Evolutionary conservation across 2,888 invertebrate species (phyloP).

Genomic region (Acleris emargana): DNA sequence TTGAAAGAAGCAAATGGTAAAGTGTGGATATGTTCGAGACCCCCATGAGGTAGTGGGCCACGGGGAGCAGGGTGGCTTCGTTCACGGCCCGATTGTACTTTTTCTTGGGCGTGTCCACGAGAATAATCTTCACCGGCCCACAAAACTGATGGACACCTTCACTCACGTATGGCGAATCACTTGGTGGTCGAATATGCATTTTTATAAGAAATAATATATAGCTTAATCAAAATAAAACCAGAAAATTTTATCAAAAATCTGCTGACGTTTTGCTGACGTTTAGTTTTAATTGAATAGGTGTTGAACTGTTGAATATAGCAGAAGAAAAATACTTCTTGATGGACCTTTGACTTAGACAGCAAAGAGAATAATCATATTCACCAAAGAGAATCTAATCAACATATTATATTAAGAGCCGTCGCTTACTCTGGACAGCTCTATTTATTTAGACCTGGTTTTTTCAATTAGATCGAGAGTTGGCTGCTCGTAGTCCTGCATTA

Average conservation of each 20-base stretch:
- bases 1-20: slow-evolving; percentile 49
- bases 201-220: too few relatives aligned
- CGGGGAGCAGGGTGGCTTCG: slow-evolving; percentile 48
- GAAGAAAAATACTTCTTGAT: too few relatives aligned
- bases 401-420: neutral
- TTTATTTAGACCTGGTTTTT: too few relatives aligned
- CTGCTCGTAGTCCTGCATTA: too few relatives aligned
- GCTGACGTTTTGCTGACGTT: too few relatives aligned
- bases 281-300: too few relatives aligned
- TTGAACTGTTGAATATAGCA: too few relatives aligned
- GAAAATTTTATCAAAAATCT: too few relatives aligned
- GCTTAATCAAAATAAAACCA: too few relatives aligned
- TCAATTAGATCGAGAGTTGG: too few relatives aligned
- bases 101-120: slow-evolving; percentile 53
- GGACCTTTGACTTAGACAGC: neutral
- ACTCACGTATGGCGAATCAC: fast-evolving
- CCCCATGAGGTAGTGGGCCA: slow-evolving; percentile 56
- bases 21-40: slow-evolving; percentile 47
- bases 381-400: neutral
- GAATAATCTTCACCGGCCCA: slow-evolving; percentile 64
- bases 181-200: too few relatives aligned
- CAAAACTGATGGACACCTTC: slow-evolving; percentile 51
- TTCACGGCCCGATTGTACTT: slow-evolving; percentile 44
- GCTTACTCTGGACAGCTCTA: too few relatives aligned
- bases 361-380: neutral